Base-by-base conservation (phyloP, 2,797 vertebrate genomes). In the Acanthornis magna region DNA sequence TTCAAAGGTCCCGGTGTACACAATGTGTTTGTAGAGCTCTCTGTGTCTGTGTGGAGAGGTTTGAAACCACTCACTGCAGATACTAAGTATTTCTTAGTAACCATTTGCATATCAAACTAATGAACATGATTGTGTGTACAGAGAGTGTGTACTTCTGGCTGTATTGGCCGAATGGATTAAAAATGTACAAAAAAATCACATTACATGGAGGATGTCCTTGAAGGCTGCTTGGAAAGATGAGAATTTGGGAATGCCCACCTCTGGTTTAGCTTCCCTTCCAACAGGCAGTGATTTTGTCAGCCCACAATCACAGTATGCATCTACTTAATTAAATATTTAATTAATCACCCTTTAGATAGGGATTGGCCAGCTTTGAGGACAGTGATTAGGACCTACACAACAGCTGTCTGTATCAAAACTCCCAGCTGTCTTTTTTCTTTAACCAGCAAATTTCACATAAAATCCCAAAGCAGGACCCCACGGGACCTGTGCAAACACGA, bases 81-180 rank as follows among this genome's bases (percentile, higher is more conserved):
- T 55, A 78, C 7, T 42, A n/a, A 66, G 36, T 13, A 89, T 63
- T 73, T 93, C 87, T 70, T 60, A 75, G 74, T 66, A 63, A 81
- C 55, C 51, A 72, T 86, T 94, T 85, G 62, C 87, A 88, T 82
- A 75, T 91, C 72, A 84, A 67, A 70, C 60, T 62, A 34, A 89
- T 48, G 70, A 72, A 91, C 91, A 70, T 79, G 67, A 38, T 19
- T 0, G 13, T 23, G 47, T 7, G 21, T 23, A 85, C 9, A 42
- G 65, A 89, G 53, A 7, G 0, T 17, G 17, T 27, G 47, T 11
- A 16, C 51, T 43, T 34, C 32, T 63, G 73, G 40, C 34, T 73
- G 18, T 20, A 23, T 0, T n/a, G 63, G 53, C 8, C 13, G 75
- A 54, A 40, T 8, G 76, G 68, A 25, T 14, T 66, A 47, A 60